Evolutionary conservation across 2,888 invertebrate genomes (phyloP).

Genomic region (Philonicus albiceps): DNA sequence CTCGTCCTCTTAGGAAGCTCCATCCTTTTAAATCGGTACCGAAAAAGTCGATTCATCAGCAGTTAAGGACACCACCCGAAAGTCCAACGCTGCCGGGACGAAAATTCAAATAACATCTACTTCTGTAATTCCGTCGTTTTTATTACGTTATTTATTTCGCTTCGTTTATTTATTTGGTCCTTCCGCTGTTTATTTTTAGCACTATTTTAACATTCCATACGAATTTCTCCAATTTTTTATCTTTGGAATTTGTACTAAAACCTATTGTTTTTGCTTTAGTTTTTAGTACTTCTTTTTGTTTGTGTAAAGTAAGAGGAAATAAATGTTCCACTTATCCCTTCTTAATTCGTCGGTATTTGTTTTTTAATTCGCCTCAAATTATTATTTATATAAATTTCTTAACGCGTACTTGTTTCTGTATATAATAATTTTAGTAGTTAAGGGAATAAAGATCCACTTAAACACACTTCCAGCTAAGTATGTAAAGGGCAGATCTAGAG

Average conservation of each 20-base stretch:
- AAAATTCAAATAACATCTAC: slow-evolving; percentile 57
- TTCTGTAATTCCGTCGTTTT: slow-evolving; percentile 10
- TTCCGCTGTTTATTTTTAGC: background rate
- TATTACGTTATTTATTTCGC: background rate
- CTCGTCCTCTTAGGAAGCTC: slow-evolving; percentile 59
- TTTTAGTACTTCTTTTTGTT: background rate
- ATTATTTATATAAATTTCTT: background rate
- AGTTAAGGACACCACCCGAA: slow-evolving; percentile 55
- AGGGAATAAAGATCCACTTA: background rate
- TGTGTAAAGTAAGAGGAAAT: background rate
- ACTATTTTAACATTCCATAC: slow-evolving; percentile 1
- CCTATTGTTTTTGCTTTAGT: background rate
- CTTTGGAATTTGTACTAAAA: background rate
- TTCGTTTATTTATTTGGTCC: background rate
- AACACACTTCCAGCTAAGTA: background rate
- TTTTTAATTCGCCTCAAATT: background rate
- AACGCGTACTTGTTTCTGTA: background rate
- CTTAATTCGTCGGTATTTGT: background rate
- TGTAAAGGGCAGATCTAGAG: background rate
- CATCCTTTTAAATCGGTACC: slow-evolving; percentile 58
- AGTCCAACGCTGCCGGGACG: slow-evolving; percentile 62
- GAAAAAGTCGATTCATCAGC: slow-evolving; percentile 56
- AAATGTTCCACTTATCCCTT: background rate
- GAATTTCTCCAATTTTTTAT: background rate
- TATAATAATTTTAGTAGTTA: background rate